Conservation (phyloP, 1,140 invertebrate species). For the Drosophila auraria region DNA sequence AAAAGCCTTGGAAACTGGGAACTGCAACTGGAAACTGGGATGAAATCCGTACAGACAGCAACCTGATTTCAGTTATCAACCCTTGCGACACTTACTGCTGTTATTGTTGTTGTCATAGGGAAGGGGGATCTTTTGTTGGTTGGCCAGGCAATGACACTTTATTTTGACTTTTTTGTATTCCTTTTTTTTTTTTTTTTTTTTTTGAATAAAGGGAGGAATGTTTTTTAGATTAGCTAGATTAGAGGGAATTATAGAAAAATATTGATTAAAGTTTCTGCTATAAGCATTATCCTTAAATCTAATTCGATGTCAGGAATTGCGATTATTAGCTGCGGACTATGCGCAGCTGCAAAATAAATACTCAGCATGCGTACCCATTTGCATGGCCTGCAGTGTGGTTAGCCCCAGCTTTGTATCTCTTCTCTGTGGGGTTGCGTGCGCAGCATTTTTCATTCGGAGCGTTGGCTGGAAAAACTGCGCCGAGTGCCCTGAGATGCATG, state of each 20-base stretch:
- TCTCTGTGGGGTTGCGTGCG: constrained; percentile 55
- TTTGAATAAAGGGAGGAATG: not conserved
- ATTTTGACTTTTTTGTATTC: not conserved
- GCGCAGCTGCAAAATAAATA: not conserved
- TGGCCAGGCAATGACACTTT: not conserved
- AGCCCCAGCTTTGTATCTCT: constrained; percentile 13
- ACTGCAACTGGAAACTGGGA: not conserved
- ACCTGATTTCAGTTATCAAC: not conserved
- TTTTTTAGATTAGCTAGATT: not conserved
- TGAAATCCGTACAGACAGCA: constrained; percentile 3
- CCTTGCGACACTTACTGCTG: not conserved
- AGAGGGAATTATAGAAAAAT: not conserved
- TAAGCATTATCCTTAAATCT: too few relatives aligned
- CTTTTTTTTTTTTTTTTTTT: not conserved
- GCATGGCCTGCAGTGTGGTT: constrained; percentile 26
- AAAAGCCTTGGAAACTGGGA: too few relatives aligned
- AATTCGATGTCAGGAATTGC: too few relatives aligned
- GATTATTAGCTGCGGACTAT: not conserved
- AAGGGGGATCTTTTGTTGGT: constrained; percentile 18
- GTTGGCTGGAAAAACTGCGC: constrained; percentile 36
- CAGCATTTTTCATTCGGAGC: constrained; percentile 33
- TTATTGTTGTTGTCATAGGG: not conserved
- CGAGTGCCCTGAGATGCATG: constrained; percentile 64
- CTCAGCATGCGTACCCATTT: constrained; percentile 3
- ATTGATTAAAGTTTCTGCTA: not conserved